Base-by-base conservation (phyloP, 2,797 vertebrate genomes). In the Sebastes nivosus region DNA sequence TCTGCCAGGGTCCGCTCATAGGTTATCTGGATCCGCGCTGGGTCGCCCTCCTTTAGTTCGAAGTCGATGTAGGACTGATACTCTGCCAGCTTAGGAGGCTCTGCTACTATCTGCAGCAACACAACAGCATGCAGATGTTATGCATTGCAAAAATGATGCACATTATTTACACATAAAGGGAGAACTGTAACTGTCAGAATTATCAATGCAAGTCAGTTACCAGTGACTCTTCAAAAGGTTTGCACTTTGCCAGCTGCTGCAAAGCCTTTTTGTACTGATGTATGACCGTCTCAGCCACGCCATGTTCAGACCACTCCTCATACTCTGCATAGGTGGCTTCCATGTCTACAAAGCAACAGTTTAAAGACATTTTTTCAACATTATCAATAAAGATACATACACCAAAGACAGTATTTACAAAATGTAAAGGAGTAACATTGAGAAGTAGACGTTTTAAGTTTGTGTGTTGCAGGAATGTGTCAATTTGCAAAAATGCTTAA, bases 21-120 rank as follows among this genome's bases (percentile, higher is more conserved):
- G 82, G 95, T 96, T 32, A 98, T 91, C 95, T 99, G 98, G 75
- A 99, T 94, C 10, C 98, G 96, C 58, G 98, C 96, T 2, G 99
- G 99, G 86, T 99, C 98, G 0, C 98, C 98, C 9, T 95, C 94
- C 90, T 99, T 99, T 77, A 97, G 91, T 82, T 99, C 98, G 72
- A 96, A 98, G 80, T 98, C 97, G 1, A 99, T 97, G 92, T 99
- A 99, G 7, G 96, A 88, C 90, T 99, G 98, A 84, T 99, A 99
- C 82, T 99, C 99, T 0, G 96, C 93, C 77, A 99, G 93, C 79
- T 98, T 97, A 0, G 99, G 98, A 0, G 98, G 94, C 85, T 99
- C 97, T 18, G 98, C 97, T 59, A 95, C 92, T 90, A 99, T 81
- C 99, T 99, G 85, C 10, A 89, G 79, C 16, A 80, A 89, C 46